These are phyloP conservation scores for Lacanobia oleracea DNA, from an alignment of 2,888 invertebrate genomes.

Conservation along the genomic window DNA sequence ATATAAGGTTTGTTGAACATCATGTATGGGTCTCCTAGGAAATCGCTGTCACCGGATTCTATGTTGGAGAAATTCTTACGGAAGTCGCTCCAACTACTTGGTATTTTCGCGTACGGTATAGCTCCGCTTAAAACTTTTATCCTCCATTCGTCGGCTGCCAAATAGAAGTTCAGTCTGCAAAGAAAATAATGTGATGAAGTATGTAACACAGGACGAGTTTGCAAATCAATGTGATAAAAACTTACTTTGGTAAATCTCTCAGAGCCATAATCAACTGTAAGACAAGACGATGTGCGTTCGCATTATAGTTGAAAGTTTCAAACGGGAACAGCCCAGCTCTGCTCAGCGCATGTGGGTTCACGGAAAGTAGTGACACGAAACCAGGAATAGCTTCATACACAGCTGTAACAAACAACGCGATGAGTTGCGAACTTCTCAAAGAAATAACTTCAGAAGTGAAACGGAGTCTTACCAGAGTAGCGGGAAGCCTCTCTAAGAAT, in stretches of 20 bases:
- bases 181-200: slow-evolving; percentile 23
- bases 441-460: slow-evolving; percentile 43
- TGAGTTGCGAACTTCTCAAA: slow-evolving; percentile 47
- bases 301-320: slow-evolving; percentile 83
- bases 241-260: slow-evolving; percentile 89
- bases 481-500: slow-evolving; percentile 86
- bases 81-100: slow-evolving; percentile 88
- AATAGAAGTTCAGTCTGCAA: slow-evolving; percentile 89
- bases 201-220: neutral
- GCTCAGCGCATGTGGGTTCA: slow-evolving; percentile 88
- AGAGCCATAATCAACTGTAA: slow-evolving; percentile 89
- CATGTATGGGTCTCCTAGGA: slow-evolving; percentile 88
- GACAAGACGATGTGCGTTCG: slow-evolving; percentile 85
- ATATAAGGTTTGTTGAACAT: slow-evolving; percentile 90
- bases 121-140: slow-evolving; percentile 84
- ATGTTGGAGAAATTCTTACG: slow-evolving; percentile 86
- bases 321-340: slow-evolving; percentile 85
- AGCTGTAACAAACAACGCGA: slow-evolving; percentile 74
- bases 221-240: slow-evolving; percentile 31
- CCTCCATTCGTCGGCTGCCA: slow-evolving; percentile 90
- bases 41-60: slow-evolving; percentile 85
- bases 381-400: slow-evolving; percentile 89
- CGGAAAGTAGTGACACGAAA: slow-evolving; percentile 87
- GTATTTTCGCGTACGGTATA: slow-evolving; percentile 78
- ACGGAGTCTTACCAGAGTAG: slow-evolving; percentile 82